Evolutionary conservation across 2,113 vertebrate genomes (phyloP), one percentile per base, ranked within the genome.

Genomic region (Notothenia rossii): DNA sequence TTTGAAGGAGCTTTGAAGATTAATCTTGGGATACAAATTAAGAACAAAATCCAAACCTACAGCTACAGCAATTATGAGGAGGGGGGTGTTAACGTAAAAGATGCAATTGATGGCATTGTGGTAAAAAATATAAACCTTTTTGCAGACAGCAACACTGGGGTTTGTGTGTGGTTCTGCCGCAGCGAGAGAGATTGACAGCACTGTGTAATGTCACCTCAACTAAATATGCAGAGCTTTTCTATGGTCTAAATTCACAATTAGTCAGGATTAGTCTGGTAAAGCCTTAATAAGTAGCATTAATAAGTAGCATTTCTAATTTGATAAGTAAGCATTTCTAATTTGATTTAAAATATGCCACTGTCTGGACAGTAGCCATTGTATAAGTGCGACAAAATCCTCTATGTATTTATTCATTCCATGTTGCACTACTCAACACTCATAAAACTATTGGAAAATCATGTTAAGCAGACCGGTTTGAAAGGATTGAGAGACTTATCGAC

Each of bases 381-480:
- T 29, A n/a, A 51, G 51, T 8, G 2, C 3, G 51, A 54, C 65
- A 72, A 36, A 1, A 55, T 1, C 10, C 20, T 65, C 5, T 13
- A 58, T 50, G 22, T 11, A 64, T 45, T 7, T 25, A 13, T 40
- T 40, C 10, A 1, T 40, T 17, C 36, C 36, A 40, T 40, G 36
- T 40, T 40, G 36, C 36, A 10, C 18, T n/a, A 3, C 18, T n/a
- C 18, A 10, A 54, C 51, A 54, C 8, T 54, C 51, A 20, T 2
- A 54, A 7, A 20, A 53, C 18, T 20, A 7, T 53, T 51, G 9
- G 53, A 10, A 59, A 36, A 60, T 3, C 29, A 62, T 54, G 29
- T 14, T 4, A 25, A 46, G 43, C 33, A 48, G 46, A 36, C 9
- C 36, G 13, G 48, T 72, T 86, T 85, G 71, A 90, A 79, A 84